Evolutionary conservation across 1,140 invertebrate genomes (phyloP).

Genomic region (Camponotus pennsylvanicus): DNA sequence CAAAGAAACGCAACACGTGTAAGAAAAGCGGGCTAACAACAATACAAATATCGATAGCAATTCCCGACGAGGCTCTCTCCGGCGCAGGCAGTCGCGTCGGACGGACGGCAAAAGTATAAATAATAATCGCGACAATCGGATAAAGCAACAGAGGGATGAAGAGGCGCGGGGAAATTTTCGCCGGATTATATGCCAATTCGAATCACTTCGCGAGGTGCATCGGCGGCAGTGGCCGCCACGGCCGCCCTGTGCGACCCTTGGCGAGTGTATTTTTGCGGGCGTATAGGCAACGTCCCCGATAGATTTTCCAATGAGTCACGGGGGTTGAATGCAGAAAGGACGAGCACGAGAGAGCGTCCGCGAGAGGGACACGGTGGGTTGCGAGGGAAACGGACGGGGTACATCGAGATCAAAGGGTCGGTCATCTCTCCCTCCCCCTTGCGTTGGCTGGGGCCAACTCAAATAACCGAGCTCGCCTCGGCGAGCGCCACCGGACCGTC

Average conservation of each 20-base stretch:
- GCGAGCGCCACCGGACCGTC: slow-evolving; percentile 79
- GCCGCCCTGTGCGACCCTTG: slow-evolving; percentile 37
- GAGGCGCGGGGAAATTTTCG: slow-evolving; percentile 22
- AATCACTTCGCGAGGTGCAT: slow-evolving; percentile 64
- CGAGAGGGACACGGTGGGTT: slow-evolving; percentile 73
- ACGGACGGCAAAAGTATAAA: slow-evolving; percentile 40
- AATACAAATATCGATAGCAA: slow-evolving; percentile 49
- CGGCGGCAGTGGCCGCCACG: not conserved
- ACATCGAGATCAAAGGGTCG: slow-evolving; percentile 85
- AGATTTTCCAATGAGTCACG: slow-evolving; percentile 81
- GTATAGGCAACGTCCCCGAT: slow-evolving; percentile 77
- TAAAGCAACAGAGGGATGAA: slow-evolving; percentile 27
- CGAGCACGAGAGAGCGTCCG: slow-evolving; percentile 49
- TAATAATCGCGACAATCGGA: slow-evolving; percentile 46
- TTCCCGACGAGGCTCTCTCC: not conserved
- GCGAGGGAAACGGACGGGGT: slow-evolving; percentile 59
- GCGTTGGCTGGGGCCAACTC: slow-evolving; percentile 82
- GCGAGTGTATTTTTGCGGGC: slow-evolving; percentile 73
- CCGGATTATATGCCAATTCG: slow-evolving; percentile 63
- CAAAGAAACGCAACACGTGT: slow-evolving; percentile 11
- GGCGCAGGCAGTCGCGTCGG: not conserved
- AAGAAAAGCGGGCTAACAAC: slow-evolving; percentile 43
- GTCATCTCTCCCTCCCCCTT: slow-evolving; percentile 78
- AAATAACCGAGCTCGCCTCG: slow-evolving; percentile 84
- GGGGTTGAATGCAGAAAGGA: slow-evolving; percentile 74